These are phyloP conservation scores for Scartelaos histophorus DNA, from an alignment of 2,113 vertebrate species.

Conservation along the genomic window DNA sequence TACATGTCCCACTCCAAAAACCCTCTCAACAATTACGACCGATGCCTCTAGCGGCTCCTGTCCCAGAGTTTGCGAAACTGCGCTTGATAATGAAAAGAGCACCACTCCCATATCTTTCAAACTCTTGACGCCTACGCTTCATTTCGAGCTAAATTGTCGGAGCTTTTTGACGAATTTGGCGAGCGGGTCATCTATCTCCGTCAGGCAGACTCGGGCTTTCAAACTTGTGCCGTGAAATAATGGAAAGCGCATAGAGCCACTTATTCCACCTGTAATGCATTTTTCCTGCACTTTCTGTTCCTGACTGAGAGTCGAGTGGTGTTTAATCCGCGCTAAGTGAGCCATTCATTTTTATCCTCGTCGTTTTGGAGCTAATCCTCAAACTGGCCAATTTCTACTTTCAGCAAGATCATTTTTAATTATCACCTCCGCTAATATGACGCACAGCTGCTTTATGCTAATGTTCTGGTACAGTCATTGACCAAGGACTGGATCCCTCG, in stretches of 20 bases:
- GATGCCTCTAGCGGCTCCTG: background rate
- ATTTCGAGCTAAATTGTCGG: constrained; percentile 50
- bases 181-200: constrained; percentile 51
- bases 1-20: background rate
- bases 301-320: constrained; percentile 41
- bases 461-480: constrained; percentile 29
- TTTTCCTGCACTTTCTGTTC: constrained; percentile 47
- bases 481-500: constrained; percentile 25
- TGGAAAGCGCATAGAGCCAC: constrained; percentile 55
- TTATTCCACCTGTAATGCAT: constrained; percentile 51
- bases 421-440: constrained; percentile 69
- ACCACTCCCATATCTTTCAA: constrained; percentile 35
- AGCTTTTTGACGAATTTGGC: constrained; percentile 41
- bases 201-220: constrained; percentile 43
- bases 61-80: background rate
- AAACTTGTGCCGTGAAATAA: constrained; percentile 46
- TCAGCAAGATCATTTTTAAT: constrained; percentile 72
- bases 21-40: background rate
- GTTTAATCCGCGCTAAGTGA: constrained; percentile 56
- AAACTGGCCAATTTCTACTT: constrained; percentile 66
- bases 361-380: constrained; percentile 70
- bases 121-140: constrained; percentile 39
- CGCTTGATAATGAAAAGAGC: constrained; percentile 35
- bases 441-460: constrained; percentile 67
- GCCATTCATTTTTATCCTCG: constrained; percentile 65